A percentile compares a stretch with the other conserved stretches of the same genome.
These are phyloP conservation scores for Ceryle rudis DNA, from an alignment of 2,797 vertebrate genomes.

Conservation along the genomic window DNA sequence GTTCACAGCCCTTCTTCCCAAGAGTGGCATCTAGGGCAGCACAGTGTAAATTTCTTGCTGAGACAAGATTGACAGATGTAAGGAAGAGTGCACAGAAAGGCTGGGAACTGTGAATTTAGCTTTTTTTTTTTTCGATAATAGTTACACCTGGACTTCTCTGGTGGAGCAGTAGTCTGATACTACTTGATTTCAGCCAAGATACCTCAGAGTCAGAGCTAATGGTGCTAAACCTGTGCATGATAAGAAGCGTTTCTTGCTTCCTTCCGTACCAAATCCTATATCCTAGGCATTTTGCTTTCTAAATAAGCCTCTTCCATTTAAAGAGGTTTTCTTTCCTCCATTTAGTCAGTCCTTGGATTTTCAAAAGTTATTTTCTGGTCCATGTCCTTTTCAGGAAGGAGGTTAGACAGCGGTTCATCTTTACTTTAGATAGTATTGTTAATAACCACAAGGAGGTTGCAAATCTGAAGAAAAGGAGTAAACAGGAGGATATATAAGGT, in stretches of 20 bases:
- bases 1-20: not conserved
- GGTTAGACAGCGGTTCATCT: not conserved
- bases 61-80: too few species aligned
- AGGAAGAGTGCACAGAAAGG: not conserved
- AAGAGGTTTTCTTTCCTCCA: not conserved
- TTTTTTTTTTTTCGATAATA: not conserved
- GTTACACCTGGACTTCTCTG: not conserved
- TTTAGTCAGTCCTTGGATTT: not conserved
- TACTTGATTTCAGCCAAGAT: not conserved
- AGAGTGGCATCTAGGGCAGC: not conserved
- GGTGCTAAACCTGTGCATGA: not conserved
- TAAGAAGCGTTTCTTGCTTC: not conserved
- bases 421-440: not conserved
- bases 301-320: not conserved
- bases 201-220: not conserved
- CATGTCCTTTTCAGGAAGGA: not conserved
- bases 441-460: not conserved
- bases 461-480: not conserved
- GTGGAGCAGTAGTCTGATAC: not conserved
- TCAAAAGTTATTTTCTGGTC: not conserved
- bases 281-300: not conserved
- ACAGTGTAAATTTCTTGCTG: not conserved
- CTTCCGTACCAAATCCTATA: rapidly evolving
- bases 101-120: not conserved
- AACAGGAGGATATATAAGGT: not conserved